These are phyloP conservation scores for Serilophus lunatus DNA, from an alignment of 2,113 vertebrate genomes.

Conservation along the genomic window DNA sequence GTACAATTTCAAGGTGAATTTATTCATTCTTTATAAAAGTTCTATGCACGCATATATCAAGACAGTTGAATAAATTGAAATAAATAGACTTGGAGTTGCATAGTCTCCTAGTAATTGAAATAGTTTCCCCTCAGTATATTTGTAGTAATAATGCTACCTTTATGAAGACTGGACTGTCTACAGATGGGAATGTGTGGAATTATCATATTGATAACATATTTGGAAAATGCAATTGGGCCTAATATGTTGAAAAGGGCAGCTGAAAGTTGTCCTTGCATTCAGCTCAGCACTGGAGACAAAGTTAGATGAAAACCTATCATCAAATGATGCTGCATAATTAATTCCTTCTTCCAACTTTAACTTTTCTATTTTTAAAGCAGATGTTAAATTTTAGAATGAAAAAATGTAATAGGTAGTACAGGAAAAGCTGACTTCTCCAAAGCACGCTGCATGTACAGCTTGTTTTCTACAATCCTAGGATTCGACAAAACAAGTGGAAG, in stretches of 20 bases:
- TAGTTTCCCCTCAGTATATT: constrained; percentile 74
- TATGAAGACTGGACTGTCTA: constrained; percentile 70
- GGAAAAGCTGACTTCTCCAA: not conserved
- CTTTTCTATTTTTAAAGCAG: not conserved
- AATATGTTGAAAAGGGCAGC: constrained; percentile 73
- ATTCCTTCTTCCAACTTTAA: not conserved
- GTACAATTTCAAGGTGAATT: constrained; percentile 85
- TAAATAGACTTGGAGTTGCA: constrained; percentile 84
- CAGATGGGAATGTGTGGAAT: constrained; percentile 75
- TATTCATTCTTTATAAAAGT: constrained; percentile 81
- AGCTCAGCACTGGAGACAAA: constrained; percentile 39
- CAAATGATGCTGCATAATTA: constrained; percentile 54
- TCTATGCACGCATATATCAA: constrained; percentile 75
- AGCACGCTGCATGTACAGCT: not conserved
- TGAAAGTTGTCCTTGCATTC: constrained; percentile 73
- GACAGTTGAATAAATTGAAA: constrained; percentile 85
- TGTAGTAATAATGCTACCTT: constrained; percentile 79
- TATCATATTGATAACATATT: constrained; percentile 85
- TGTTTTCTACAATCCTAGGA: not conserved
- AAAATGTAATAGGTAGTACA: not conserved
- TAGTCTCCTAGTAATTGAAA: constrained; percentile 80
- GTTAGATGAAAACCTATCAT: not conserved
- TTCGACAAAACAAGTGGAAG: not conserved
- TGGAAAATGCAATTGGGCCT: constrained; percentile 72
- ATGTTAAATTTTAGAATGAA: not conserved